Percentiles rank a stretch among this genome's conserved stretches.
Evolutionary conservation across 2,797 vertebrate genomes (phyloP).

Genomic region (Enteromius afrohamiltoni): DNA sequence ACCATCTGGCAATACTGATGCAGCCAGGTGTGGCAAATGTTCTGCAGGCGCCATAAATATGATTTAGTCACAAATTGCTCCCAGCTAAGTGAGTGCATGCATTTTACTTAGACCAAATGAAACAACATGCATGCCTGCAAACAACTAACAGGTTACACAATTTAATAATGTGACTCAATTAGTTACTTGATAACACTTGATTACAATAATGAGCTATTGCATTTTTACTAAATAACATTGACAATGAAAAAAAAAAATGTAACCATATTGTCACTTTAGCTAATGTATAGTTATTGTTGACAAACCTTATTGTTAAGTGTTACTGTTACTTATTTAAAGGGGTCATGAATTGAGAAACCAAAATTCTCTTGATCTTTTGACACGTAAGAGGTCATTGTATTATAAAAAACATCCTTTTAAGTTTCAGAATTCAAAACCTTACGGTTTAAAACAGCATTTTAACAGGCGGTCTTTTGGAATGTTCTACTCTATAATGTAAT

Average conservation of each 20-base stretch:
- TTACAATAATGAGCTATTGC: neutral
- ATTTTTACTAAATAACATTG: neutral
- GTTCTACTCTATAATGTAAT: too few relatives aligned
- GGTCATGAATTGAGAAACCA: too few relatives aligned
- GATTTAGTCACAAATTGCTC: neutral
- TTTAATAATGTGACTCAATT: neutral
- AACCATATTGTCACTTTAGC: neutral
- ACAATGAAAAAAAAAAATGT: neutral
- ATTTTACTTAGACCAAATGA: neutral
- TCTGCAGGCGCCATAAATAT: neutral
- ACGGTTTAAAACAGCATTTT: neutral
- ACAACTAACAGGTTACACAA: neutral
- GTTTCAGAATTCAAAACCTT: neutral
- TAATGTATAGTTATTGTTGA: neutral
- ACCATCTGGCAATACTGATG: constrained; percentile 14
- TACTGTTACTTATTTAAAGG: too few relatives aligned
- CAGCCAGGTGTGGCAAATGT: neutral
- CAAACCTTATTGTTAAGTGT: neutral
- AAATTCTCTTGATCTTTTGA: neutral
- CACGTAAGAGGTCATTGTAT: neutral
- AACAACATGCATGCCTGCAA: neutral
- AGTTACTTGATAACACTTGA: neutral
- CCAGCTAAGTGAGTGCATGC: neutral
- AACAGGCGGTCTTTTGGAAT: neutral
- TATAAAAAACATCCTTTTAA: neutral